Percentiles rank a stretch among this genome's conserved stretches.
Evolutionary conservation across 2,797 vertebrate genomes (phyloP).

Genomic region (Centropyge bicolor): DNA sequence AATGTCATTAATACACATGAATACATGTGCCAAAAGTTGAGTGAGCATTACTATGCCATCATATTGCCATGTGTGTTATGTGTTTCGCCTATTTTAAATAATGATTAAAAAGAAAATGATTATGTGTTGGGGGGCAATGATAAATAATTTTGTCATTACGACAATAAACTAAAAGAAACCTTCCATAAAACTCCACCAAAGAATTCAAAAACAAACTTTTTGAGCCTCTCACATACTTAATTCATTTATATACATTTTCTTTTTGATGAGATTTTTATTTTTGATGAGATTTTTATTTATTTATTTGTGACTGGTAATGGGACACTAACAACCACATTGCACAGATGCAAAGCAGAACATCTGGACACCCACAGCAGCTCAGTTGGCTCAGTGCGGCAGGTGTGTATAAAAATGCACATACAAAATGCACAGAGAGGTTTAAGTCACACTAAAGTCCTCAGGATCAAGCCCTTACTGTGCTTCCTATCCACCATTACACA

Average conservation of each 20-base stretch:
- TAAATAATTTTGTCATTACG: neutral
- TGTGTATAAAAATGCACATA: constrained; percentile 81
- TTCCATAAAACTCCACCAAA: neutral
- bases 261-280: neutral
- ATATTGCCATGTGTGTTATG: too few relatives aligned
- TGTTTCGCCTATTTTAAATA: too few relatives aligned
- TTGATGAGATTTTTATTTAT: neutral
- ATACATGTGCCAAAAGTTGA: neutral
- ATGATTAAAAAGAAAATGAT: neutral
- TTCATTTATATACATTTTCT: neutral
- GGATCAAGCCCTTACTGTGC: constrained; percentile 27
- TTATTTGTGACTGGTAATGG: constrained; percentile 3
- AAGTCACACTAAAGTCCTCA: constrained; percentile 34
- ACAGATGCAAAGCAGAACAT: constrained; percentile 70
- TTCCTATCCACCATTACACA: constrained; percentile 4
- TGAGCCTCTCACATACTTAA: neutral
- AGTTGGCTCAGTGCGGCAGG: constrained; percentile 46
- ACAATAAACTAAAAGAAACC: neutral
- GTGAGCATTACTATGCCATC: neutral
- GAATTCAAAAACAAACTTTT: neutral
- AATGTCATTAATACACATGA: neutral
- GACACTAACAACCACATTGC: constrained; percentile 5
- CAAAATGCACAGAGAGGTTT: constrained; percentile 62
- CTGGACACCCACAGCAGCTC: constrained; percentile 64
- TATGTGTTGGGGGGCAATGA: neutral